Evolutionary conservation across 2,113 vertebrate species (phyloP).

Genomic region (Festucalex cinctus): DNA sequence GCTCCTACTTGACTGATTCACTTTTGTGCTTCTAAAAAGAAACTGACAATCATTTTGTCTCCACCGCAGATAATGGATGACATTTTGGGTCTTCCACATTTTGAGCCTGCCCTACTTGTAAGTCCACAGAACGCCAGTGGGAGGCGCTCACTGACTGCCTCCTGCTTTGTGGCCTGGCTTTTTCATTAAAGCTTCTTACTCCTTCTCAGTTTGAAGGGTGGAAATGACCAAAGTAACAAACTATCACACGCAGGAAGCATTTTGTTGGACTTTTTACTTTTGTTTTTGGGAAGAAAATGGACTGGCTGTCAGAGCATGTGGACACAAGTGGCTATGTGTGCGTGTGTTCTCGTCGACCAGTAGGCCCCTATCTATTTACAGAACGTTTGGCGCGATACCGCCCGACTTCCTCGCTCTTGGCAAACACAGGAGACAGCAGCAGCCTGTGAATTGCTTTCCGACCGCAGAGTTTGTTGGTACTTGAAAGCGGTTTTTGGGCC

Average conservation of each 20-base stretch:
- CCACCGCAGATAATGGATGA: too few relatives aligned
- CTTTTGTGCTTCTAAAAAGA: too few relatives aligned
- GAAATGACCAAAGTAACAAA: conserved; percentile 24
- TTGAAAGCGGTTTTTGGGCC: conserved; percentile 61
- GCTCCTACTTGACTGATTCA: too few relatives aligned
- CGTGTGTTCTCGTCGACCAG: conserved; percentile 38
- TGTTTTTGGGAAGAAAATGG: conserved; percentile 27
- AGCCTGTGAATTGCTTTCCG: conserved; percentile 62
- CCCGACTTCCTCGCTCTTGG: conserved; percentile 67
- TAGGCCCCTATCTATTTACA: conserved; percentile 64
- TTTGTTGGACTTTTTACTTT: conserved; percentile 40
- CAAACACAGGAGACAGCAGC: conserved; percentile 57
- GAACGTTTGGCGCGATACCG: conserved; percentile 59
- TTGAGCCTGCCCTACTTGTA: conserved; percentile 18
- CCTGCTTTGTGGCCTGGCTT: conserved; percentile 5
- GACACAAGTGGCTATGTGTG: conserved; percentile 41
- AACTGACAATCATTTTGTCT: too few relatives aligned
- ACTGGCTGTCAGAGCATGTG: conserved; percentile 51
- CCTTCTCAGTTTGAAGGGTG: conserved; percentile 13
- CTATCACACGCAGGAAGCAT: conserved; percentile 25
- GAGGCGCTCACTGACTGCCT: conserved; percentile 12
- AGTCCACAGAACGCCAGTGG: conserved; percentile 17
- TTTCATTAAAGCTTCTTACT: not conserved
- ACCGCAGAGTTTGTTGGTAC: conserved; percentile 57
- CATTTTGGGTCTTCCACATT: not conserved